Conservation (phyloP, 2,888 invertebrate species). For the Isotomurus palustris region DNA sequence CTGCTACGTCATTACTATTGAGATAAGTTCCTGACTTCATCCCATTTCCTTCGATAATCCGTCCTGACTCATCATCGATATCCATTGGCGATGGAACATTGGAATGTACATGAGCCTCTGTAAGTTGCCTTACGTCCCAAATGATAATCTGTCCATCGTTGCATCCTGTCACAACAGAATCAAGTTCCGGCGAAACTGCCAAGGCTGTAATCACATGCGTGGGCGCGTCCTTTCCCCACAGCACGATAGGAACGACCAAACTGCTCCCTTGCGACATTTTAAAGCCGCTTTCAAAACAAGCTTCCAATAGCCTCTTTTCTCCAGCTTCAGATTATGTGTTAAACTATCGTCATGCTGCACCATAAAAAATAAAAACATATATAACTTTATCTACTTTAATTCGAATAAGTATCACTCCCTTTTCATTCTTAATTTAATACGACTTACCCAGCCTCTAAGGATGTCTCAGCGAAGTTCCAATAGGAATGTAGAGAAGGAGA, state of each 20-base stretch:
- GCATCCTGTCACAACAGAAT: conserved; percentile 90
- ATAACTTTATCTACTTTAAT: no score
- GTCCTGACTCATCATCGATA: background rate
- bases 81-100: conserved; percentile 3
- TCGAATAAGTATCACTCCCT: no score
- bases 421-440: no score
- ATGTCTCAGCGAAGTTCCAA: no score
- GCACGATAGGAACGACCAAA: conserved; percentile 91
- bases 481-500: no score
- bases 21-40: background rate
- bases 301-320: background rate
- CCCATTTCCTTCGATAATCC: background rate
- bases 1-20: background rate
- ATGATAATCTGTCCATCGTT: conserved; percentile 97
- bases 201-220: conserved; percentile 95
- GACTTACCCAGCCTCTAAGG: no score
- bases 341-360: background rate
- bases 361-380: no score
- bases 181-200: conserved; percentile 84
- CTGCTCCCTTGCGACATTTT: conserved; percentile 57
- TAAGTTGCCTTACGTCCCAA: conserved; percentile 83
- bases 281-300: background rate
- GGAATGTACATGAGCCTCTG: conserved; percentile 51
- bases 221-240: conserved; percentile 95
- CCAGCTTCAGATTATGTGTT: background rate